Percentiles rank a stretch among this genome's conserved stretches.
These are phyloP conservation scores for Cacatua alba DNA, from an alignment of 2,113 vertebrate genomes.

Conservation along the genomic window DNA sequence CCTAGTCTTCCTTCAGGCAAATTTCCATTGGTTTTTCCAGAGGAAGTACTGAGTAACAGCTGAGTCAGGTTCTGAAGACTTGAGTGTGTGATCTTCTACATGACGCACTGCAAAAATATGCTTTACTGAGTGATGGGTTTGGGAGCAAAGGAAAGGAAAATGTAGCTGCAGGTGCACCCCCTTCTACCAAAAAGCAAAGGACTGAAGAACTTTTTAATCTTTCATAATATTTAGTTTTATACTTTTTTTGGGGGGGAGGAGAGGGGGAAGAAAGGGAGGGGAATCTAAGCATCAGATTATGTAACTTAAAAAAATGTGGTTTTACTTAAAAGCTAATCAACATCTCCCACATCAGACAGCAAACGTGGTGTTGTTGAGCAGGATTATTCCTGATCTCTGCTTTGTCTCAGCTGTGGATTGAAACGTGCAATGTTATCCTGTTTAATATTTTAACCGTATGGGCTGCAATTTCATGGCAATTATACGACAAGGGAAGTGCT, in stretches of 20 bases:
- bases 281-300: constrained; percentile 55
- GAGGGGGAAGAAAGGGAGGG: neutral
- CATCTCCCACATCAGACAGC: constrained; percentile 66
- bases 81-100: neutral
- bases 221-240: constrained; percentile 56
- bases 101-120: neutral
- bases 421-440: constrained; percentile 63
- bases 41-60: constrained; percentile 46
- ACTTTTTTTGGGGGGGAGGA: constrained; percentile 9
- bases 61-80: constrained; percentile 35
- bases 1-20: neutral
- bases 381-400: constrained; percentile 67
- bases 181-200: neutral
- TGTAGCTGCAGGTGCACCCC: constrained; percentile 23
- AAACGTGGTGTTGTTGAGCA: constrained; percentile 38
- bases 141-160: constrained; percentile 30
- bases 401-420: constrained; percentile 71
- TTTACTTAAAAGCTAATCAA: constrained; percentile 68
- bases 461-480: constrained; percentile 63
- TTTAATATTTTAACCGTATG: constrained; percentile 72
- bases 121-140: neutral
- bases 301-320: constrained; percentile 68
- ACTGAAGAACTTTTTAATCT: constrained; percentile 5
- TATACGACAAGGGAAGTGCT: constrained; percentile 42
- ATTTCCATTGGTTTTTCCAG: neutral